Percentiles rank a stretch among this genome's conserved stretches.
These are phyloP conservation scores for Galeruca laticollis DNA, from an alignment of 2,888 invertebrate species.

Conservation along the genomic window DNA sequence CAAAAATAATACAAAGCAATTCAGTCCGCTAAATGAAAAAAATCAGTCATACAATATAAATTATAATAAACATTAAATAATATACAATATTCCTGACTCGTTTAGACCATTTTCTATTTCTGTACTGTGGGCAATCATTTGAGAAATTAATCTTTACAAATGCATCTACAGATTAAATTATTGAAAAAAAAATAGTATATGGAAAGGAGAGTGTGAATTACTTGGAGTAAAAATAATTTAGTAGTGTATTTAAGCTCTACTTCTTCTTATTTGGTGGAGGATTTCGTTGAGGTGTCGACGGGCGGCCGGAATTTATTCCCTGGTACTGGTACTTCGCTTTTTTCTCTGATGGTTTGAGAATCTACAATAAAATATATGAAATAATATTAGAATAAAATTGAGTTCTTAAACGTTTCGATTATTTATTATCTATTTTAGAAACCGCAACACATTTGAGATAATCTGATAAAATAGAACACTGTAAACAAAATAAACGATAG, in stretches of 20 bases:
- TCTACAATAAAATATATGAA: constrained; percentile 71
- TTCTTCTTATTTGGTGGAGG: constrained; percentile 79
- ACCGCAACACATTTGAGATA: neutral
- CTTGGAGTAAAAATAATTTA: constrained; percentile 7
- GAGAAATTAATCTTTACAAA: constrained; percentile 50
- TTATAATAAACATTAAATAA: constrained; percentile 54
- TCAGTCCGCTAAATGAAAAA: constrained; percentile 31
- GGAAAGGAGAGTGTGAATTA: constrained; percentile 6
- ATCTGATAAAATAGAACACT: too few species aligned
- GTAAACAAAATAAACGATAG: too few species aligned
- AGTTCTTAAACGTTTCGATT: neutral
- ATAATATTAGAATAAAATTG: neutral
- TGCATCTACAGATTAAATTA: constrained; percentile 48
- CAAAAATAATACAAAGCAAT: constrained; percentile 20
- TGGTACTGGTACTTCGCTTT: constrained; percentile 99
- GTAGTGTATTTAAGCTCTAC: constrained; percentile 57
- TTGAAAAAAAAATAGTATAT: constrained; percentile 37
- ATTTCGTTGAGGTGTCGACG: constrained; percentile 84
- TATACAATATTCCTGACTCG: constrained; percentile 53
- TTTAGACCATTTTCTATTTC: constrained; percentile 51
- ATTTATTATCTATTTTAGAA: too few species aligned
- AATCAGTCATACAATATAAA: constrained; percentile 46
- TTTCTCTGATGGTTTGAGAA: constrained; percentile 99
- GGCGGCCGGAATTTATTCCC: constrained; percentile 87
- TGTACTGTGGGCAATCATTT: constrained; percentile 38